phyloP scores from a whole-genome alignment of 1,140 invertebrate species.

The Aphaenogaster rudis region DNA sequence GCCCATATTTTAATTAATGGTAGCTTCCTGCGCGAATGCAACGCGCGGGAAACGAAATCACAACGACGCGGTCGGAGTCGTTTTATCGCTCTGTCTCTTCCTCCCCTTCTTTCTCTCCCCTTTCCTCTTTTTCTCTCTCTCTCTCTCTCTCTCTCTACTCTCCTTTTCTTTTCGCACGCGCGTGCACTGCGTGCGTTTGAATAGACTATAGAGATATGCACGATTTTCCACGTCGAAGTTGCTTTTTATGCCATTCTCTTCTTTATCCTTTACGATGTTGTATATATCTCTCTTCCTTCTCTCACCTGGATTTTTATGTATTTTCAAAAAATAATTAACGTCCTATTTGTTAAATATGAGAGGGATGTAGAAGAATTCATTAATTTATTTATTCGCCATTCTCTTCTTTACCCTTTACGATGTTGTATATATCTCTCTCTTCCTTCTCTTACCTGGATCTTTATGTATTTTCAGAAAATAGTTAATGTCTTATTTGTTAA shows the following conservation, averaged over 20 bases:
- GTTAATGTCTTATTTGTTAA: neutral
- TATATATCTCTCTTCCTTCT: neutral
- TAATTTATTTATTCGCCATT: neutral
- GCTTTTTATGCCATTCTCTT: neutral
- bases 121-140: neutral
- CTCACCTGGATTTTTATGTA: neutral
- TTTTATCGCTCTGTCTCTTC: constrained; percentile 3
- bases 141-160: neutral
- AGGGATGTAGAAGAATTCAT: neutral
- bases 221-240: constrained; percentile 17
- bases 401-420: neutral
- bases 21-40: constrained; percentile 71
- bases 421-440: neutral
- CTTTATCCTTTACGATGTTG: constrained; percentile 2
- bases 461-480: neutral
- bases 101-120: neutral
- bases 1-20: constrained; percentile 81
- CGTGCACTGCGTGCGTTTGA: neutral
- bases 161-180: neutral
- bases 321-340: neutral
- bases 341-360: neutral
- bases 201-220: neutral
- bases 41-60: constrained; percentile 76
- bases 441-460: neutral
- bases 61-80: constrained; percentile 61